phyloP scores from a whole-genome alignment of 92 coral and sea anemone species.

The Micromussa lordhowensis region DNA sequence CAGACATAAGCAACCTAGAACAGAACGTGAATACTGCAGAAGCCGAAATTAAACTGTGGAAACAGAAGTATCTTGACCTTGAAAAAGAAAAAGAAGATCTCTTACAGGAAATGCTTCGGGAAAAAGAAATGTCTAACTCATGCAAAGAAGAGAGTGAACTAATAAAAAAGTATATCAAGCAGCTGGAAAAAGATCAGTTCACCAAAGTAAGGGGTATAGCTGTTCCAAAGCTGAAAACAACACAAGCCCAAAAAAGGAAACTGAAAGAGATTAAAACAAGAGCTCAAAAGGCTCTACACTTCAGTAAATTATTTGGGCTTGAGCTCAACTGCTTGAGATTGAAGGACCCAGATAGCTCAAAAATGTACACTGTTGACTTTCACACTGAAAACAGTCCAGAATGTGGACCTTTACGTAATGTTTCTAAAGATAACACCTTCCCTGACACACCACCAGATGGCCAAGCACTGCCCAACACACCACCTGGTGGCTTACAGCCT shows the following conservation, averaged over 20 bases:
- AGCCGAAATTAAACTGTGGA: too few relatives aligned
- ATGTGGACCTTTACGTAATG: too few relatives aligned
- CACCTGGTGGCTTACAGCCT: too few relatives aligned
- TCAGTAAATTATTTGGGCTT: constrained; percentile 52
- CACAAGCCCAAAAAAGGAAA: constrained; percentile 53
- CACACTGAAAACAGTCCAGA: not conserved
- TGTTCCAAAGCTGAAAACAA: constrained; percentile 54
- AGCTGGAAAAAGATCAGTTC: constrained; percentile 53
- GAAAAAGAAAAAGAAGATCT: too few relatives aligned
- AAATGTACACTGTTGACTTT: constrained; percentile 36
- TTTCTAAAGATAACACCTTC: not conserved
- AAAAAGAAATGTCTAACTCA: too few relatives aligned
- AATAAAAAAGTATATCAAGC: constrained; percentile 52
- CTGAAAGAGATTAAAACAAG: constrained; percentile 31
- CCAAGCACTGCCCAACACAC: too few relatives aligned
- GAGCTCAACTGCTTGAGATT: constrained; percentile 46
- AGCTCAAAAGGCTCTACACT: constrained; percentile 61
- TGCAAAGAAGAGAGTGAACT: constrained; percentile 12
- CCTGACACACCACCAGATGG: not conserved
- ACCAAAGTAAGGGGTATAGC: constrained; percentile 30
- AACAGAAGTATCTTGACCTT: too few relatives aligned
- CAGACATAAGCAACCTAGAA: too few relatives aligned
- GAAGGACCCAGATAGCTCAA: constrained; percentile 36
- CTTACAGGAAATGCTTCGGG: too few relatives aligned
- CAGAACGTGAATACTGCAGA: too few relatives aligned